phyloP scores from a whole-genome alignment of 2,797 vertebrate species.

The Mormyrops boulengeri region DNA sequence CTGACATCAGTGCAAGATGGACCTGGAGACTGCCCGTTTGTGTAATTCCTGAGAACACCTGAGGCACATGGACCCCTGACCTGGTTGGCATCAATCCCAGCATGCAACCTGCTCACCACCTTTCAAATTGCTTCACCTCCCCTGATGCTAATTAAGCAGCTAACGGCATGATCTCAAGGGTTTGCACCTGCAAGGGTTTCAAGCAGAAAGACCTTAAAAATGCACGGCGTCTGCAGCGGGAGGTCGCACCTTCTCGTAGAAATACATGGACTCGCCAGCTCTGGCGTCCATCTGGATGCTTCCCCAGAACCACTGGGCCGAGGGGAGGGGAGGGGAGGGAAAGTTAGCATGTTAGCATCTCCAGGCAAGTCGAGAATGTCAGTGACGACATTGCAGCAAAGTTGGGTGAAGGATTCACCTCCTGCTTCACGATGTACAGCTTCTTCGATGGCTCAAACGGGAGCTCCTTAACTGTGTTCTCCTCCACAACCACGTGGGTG shows the following conservation, averaged over 20 bases:
- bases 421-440: conserved; percentile 91
- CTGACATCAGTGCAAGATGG: neutral
- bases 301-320: conserved; percentile 93
- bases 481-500: conserved; percentile 92
- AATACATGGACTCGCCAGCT: conserved; percentile 93
- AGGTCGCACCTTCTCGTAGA: conserved; percentile 82
- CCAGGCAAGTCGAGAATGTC: neutral
- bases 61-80: neutral
- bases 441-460: conserved; percentile 74
- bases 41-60: neutral
- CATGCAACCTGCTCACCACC: neutral
- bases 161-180: neutral
- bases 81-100: neutral
- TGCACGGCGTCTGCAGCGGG: neutral
- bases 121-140: neutral
- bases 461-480: conserved; percentile 84
- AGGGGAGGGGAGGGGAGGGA: neutral
- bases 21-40: neutral
- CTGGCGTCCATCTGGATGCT: conserved; percentile 98
- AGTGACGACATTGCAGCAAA: too few species aligned
- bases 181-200: neutral
- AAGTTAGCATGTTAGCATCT: neutral
- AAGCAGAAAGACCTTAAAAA: neutral
- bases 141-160: neutral
- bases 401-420: conserved; percentile 60